Percentiles rank a stretch among this genome's conserved stretches.
phyloP scores from a whole-genome alignment of 2,888 invertebrate genomes.

The Plagiodera versicolora region DNA sequence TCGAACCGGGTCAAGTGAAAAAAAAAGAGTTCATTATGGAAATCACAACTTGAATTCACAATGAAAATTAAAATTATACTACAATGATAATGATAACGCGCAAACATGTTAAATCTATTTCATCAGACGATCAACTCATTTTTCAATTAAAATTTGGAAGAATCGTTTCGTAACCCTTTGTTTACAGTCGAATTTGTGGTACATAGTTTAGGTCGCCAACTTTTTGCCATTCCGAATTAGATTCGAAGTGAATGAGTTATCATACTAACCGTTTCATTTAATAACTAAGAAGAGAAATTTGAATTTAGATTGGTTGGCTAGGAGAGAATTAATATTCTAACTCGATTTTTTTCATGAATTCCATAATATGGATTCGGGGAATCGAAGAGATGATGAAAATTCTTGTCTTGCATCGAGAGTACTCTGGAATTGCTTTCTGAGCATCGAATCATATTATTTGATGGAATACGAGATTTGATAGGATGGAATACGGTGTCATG shows the following conservation, averaged over 20 bases:
- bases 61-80: no score
- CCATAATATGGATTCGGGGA: not conserved
- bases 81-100: no score
- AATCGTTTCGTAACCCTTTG: no score
- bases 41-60: no score
- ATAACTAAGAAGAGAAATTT: constrained; percentile 6
- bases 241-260: constrained; percentile 7
- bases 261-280: constrained; percentile 2
- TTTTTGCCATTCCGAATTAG: constrained; percentile 3
- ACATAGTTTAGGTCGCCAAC: not conserved
- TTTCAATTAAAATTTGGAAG: no score
- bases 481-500: not conserved
- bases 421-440: not conserved
- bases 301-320: constrained; percentile 14
- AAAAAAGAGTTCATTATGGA: no score
- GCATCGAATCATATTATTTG: not conserved
- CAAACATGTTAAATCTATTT: no score
- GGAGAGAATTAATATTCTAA: constrained; percentile 7
- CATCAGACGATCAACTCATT: no score
- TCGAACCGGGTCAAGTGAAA: no score
- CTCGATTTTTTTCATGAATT: constrained; percentile 7
- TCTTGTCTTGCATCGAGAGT: not conserved
- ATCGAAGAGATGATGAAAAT: not conserved
- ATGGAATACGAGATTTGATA: not conserved
- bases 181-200: not conserved